These are phyloP conservation scores for Branchipolynoe longqiensis DNA, from an alignment of 2,888 invertebrate genomes.

Conservation along the genomic window DNA sequence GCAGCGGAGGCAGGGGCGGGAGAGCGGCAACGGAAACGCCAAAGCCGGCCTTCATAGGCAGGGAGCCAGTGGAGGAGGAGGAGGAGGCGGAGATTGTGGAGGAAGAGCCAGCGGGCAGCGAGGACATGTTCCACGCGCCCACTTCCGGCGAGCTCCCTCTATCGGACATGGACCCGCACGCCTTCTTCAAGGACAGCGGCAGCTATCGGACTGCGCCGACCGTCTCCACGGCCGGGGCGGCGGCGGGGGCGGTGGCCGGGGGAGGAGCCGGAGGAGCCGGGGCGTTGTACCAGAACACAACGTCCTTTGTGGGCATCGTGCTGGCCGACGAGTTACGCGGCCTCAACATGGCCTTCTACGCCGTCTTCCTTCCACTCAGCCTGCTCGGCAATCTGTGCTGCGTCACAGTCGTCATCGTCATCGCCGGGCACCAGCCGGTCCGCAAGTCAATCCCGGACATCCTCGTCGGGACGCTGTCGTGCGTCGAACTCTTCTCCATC, in stretches of 20 bases:
- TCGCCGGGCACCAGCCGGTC: constrained; percentile 60
- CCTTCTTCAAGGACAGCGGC: constrained; percentile 2
- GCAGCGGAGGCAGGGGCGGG: too few species aligned
- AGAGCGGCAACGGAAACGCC: too few species aligned
- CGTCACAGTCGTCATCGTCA: constrained; percentile 51
- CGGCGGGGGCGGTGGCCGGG: too few species aligned
- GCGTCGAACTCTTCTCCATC: constrained; percentile 61
- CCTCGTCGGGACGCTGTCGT: constrained; percentile 60
- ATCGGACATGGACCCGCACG: background rate
- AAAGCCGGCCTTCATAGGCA: background rate
- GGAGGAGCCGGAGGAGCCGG: background rate
- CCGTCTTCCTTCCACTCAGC: constrained; percentile 61
- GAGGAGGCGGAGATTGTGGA: background rate
- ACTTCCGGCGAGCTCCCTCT: background rate
- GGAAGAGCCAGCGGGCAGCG: background rate
- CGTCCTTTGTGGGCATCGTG: constrained; percentile 23
- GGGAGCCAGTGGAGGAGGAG: background rate
- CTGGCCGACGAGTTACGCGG: background rate
- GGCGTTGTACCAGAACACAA: background rate
- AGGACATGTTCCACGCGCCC: background rate
- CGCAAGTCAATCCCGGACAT: constrained; percentile 62
- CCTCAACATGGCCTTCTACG: constrained; percentile 58
- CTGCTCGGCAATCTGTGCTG: constrained; percentile 60
- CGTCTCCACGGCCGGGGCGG: background rate
- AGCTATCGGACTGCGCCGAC: background rate